phyloP scores from a whole-genome alignment of 2,888 invertebrate species.

The Neoaliturus tenellus region DNA sequence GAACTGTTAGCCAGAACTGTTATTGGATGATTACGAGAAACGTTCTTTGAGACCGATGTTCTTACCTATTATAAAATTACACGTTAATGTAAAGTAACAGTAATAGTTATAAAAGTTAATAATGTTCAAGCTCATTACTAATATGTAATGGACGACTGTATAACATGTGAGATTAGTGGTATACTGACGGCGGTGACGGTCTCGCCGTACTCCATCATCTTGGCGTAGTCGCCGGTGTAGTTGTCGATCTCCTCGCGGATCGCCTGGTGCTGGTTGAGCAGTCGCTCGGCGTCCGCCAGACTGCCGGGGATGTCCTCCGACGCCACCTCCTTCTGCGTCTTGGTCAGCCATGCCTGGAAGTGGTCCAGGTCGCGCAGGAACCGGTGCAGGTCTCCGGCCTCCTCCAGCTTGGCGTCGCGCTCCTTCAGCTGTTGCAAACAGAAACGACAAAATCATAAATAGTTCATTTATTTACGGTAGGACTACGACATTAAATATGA shows the following conservation, averaged over 20 bases:
- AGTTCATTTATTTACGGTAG: no score
- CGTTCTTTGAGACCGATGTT: no score
- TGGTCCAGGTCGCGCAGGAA: constrained; percentile 99
- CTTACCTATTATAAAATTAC: no score
- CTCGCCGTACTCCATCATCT: constrained; percentile 99
- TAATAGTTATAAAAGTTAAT: no score
- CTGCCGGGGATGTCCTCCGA: constrained; percentile 97
- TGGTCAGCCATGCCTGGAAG: constrained; percentile 99
- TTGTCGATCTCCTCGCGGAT: constrained; percentile 99
- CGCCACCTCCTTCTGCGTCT: constrained; percentile 99
- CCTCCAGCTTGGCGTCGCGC: constrained; percentile 98
- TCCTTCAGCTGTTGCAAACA: constrained; percentile 90
- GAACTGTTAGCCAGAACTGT: no score
- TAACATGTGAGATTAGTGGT: no score
- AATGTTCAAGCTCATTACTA: no score
- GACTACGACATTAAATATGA: no score
- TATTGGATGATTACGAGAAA: no score
- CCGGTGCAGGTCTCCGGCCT: constrained; percentile 98
- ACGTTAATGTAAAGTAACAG: no score
- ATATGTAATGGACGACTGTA: no score
- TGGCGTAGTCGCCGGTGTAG: constrained; percentile 97
- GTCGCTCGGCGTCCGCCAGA: constrained; percentile 96
- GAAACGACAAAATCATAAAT: no score
- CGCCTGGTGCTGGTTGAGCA: constrained; percentile 97
- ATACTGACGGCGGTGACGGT: constrained; percentile 86